Conservation (phyloP, 2,113 vertebrate species). For the Empidonax alnorum region DNA sequence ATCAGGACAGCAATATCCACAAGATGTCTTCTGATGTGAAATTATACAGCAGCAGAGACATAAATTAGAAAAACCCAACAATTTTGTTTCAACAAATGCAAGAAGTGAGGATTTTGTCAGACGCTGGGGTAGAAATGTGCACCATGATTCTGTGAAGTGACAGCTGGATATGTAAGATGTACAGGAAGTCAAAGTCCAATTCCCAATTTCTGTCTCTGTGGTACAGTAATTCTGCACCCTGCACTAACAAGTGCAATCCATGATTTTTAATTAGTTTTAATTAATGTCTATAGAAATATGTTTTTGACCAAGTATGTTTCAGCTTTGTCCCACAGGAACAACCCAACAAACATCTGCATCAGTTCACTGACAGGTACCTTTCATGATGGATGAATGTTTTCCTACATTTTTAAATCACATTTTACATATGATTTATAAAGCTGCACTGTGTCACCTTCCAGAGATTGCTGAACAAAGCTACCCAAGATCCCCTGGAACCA, state of each 20-base stretch:
- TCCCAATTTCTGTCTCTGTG: not conserved
- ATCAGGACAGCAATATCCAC: not conserved
- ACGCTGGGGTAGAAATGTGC: not conserved
- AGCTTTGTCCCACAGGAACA: not conserved
- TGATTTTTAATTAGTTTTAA: not conserved
- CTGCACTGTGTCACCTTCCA: not conserved
- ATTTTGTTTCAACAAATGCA: not conserved
- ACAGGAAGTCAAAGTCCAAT: not conserved
- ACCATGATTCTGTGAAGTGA: not conserved
- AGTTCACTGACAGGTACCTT: not conserved
- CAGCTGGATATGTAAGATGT: not conserved
- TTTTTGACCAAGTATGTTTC: not conserved
- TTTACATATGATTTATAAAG: not conserved
- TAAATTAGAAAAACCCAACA: not conserved
- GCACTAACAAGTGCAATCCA: not conserved
- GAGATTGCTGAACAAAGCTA: not conserved
- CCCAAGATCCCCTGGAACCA: not conserved
- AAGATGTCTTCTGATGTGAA: not conserved
- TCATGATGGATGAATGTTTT: not conserved
- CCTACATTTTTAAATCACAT: not conserved
- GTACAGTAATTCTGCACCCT: not conserved
- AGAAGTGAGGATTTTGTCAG: not conserved
- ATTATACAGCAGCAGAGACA: not conserved
- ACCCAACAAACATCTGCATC: not conserved
- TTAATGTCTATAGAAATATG: not conserved